Conservation (phyloP, 2,797 vertebrate genomes). For the Malurus leucopterus region DNA sequence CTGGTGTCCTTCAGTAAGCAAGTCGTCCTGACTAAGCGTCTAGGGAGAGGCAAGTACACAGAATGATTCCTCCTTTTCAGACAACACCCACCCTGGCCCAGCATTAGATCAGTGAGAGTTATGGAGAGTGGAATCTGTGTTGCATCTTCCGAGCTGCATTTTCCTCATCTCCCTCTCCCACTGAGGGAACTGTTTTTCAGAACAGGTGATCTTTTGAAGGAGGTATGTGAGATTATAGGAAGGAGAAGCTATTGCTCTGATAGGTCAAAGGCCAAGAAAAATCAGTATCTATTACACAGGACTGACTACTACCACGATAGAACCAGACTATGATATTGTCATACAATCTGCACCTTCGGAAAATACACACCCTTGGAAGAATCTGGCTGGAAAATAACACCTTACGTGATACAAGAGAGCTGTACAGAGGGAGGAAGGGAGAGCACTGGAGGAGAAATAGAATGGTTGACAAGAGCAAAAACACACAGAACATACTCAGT, state of each 20-base stretch:
- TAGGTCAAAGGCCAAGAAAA: not conserved
- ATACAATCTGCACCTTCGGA: not conserved
- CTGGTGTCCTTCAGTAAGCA: not conserved
- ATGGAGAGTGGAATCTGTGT: not conserved
- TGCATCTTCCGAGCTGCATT: not conserved
- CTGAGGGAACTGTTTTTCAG: not conserved
- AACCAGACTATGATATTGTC: not conserved
- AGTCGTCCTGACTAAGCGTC: not conserved
- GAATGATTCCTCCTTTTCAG: not conserved
- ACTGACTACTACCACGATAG: not conserved
- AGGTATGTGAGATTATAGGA: not conserved
- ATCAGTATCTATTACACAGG: not conserved
- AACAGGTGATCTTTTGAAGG: not conserved
- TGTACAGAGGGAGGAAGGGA: not conserved
- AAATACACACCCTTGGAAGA: not conserved
- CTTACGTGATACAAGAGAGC: not conserved
- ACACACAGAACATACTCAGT: not conserved
- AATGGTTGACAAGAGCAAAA: not conserved
- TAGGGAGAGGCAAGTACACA: not conserved
- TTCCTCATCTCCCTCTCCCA: not conserved
- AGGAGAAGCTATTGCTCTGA: not conserved
- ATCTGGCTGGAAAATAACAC: not conserved
- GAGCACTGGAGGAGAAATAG: not conserved
- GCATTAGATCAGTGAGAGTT: not conserved
- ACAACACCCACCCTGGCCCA: not conserved